Evolutionary conservation across 1,140 invertebrate species (phyloP), one percentile per base, ranked within the genome.

Genomic region (Papilio aristodemus): DNA sequence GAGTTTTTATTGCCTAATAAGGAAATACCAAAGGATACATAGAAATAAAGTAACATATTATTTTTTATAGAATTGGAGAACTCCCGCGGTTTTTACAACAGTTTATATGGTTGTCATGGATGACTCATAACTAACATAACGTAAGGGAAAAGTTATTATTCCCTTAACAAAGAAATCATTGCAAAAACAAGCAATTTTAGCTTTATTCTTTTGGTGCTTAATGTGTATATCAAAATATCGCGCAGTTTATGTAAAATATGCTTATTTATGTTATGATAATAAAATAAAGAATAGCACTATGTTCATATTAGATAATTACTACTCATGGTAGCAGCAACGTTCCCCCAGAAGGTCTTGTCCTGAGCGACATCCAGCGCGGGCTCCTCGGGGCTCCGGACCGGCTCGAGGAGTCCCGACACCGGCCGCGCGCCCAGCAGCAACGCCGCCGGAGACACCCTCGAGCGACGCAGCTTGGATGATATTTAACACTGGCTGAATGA

Each of bases 341-440:
- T 89, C 67, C 86, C 89, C 90, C 91, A 92, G 78, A 87, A 92
- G 57, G 89, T 82, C 72, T 91, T 90, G 71, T 92, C 90, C 72
- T 91, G 90, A 0, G 91, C 91, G 70, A 92, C 91, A 83, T 92
- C 91, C 67, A 92, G 74, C 38, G 86, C 88, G 54, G 83, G 87
- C 70, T 92, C 91, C 67, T 91, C 91, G n/a, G 90, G 90, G 57
- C 89, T 91, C 46, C 83, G 75, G 13, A 83, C 85, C 9, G 88
- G 90, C 71, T 91, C 89, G 59, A 86, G 79, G 70, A 91, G 81
- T 10, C 89, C 91, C 27, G 89, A 91, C 25, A 91, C 88, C 19
- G 91, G 84, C 72, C 89, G 78, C 63, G 85, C 84, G 67, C 87
- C 88, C 72, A 90, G 84, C 84, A 91, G 85, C 83, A 91, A 69